Evolutionary conservation across 2,113 vertebrate species (phyloP), one percentile per base, ranked within the genome.

Genomic region (Ia io): DNA sequence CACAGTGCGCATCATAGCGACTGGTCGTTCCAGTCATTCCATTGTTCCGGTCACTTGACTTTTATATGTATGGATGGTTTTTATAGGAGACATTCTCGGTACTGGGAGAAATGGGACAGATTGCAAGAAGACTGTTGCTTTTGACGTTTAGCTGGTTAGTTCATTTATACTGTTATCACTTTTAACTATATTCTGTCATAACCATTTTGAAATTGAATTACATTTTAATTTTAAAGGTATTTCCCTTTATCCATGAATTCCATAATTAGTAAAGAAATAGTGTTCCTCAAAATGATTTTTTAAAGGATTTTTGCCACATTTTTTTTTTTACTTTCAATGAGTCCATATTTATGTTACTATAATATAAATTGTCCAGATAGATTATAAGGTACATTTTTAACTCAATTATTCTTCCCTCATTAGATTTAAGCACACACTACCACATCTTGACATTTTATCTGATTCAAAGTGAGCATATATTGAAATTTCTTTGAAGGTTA

Each of bases 321-420:
- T 65, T 65, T n/a, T n/a, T n/a, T 94, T 88, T 49, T 16, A 88
- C 53, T 95, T 95, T 71, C 1, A 47, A n/a, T 91, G 47, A 74
- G 76, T 73, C 32, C 67, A 32, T 51, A 56, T 69, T 84, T 84
- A 17, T 73, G 69, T 82, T 85, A 85, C 17, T 80, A 51, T 8
- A 63, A 5, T 84, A 74, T 44, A 51, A 83, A 42, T 70, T 37
- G 12, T 42, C 20, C 40, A 53, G 25, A 35, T 44, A 30, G 42
- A 40, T 35, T 51, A 14, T 40, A 78, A 32, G 28, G 22, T 83
- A 28, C 40, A 42, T 90, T 44, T 61, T 56, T 71, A 63, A 61
- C 13, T 6, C 40, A 14, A 40, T 65, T 76, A 12, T 59, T 69
- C 63, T 44, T 77, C 23, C 84, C 0, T 65, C 74, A 85, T 1